Evolutionary conservation across 2,113 vertebrate species (phyloP), one percentile per base, ranked within the genome.

Genomic region (Elanoides forficatus): DNA sequence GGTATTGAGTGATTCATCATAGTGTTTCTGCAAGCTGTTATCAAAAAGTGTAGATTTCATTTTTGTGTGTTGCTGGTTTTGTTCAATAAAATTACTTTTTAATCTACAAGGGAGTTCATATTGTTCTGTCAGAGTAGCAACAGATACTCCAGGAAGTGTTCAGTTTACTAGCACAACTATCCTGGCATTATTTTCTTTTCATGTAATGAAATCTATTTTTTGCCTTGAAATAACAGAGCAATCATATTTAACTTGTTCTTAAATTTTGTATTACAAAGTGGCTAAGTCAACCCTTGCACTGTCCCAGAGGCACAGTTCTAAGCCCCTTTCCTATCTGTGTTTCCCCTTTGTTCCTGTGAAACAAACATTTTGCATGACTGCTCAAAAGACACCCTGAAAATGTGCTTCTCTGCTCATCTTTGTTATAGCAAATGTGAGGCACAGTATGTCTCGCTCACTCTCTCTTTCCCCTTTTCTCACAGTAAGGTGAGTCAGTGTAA

Each of bases 31-130:
- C 70, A 92, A 93, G 48, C 73, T 93, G 67, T 82, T 83, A 43
- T 40, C 65, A 83, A 47, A 88, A 95, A n/a, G n/a, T n/a, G n/a
- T n/a, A 86, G 42, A 29, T 32, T 62, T 22, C 6, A 26, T 65
- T 95, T 90, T 70, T 85, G 40, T 48, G 43, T 36, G 81, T 85
- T 95, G 48, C 60, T 88, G 43, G 20, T 89, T 97, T 90, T 90
- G 26, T 67, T 81, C 90, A 88, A 91, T 93, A 81, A 92, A 90
- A 97, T 96, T 95, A 82, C 47, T 93, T 96, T 97, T 94, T 95
- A 91, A 71, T 97, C 90, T 96, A 36, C 42, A 88, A 67, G 15
- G 32, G 20, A 82, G 50, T 94, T 94, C 71, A 32, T 83, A 20
- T 38, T 81, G 47, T 86, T 81, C 55, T 90, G 56, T 91, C 88